Evolutionary conservation across 2,888 invertebrate species (phyloP).

Genomic region (Acleris sparsana): DNA sequence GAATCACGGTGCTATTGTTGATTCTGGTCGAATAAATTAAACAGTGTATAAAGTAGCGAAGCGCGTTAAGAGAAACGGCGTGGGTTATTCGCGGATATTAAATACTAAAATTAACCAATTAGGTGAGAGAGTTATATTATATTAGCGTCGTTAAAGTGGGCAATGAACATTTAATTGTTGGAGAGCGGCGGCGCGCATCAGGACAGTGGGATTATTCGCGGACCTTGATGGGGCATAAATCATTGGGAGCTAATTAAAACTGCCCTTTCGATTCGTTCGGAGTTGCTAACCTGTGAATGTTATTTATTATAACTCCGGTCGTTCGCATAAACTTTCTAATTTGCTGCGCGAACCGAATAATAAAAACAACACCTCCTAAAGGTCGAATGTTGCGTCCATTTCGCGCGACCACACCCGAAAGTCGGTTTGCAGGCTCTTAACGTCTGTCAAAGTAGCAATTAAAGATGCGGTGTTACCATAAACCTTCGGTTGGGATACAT

Average conservation of each 20-base stretch:
- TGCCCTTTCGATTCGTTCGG: conserved; percentile 58
- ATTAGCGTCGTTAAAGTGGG: conserved; percentile 29
- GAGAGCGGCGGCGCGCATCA: conserved; percentile 45
- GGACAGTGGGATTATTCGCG: conserved; percentile 58
- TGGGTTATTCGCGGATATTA: conserved; percentile 12
- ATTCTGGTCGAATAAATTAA: conserved; percentile 38
- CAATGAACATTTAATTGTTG: conserved; percentile 37
- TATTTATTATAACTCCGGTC: conserved; percentile 76
- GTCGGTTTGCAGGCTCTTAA: conserved; percentile 63
- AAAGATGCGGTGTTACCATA: conserved; percentile 76
- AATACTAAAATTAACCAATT: conserved; percentile 36
- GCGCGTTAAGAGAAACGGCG: conserved; percentile 11
- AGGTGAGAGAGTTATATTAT: conserved; percentile 25
- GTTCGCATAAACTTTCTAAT: conserved; percentile 80
- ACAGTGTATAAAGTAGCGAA: conserved; percentile 29
- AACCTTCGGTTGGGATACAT: conserved; percentile 67
- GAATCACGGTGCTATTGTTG: conserved; percentile 73
- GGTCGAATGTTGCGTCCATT: conserved; percentile 72
- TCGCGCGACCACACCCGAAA: conserved; percentile 76
- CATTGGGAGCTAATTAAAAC: conserved; percentile 76
- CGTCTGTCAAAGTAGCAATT: conserved; percentile 82
- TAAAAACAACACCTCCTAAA: conserved; percentile 75
- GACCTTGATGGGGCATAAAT: conserved; percentile 73
- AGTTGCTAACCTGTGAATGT: conserved; percentile 69
- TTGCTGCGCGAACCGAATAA: conserved; percentile 68